phyloP scores from a whole-genome alignment of 2,797 vertebrate species.

The Danio jaintianensis region DNA sequence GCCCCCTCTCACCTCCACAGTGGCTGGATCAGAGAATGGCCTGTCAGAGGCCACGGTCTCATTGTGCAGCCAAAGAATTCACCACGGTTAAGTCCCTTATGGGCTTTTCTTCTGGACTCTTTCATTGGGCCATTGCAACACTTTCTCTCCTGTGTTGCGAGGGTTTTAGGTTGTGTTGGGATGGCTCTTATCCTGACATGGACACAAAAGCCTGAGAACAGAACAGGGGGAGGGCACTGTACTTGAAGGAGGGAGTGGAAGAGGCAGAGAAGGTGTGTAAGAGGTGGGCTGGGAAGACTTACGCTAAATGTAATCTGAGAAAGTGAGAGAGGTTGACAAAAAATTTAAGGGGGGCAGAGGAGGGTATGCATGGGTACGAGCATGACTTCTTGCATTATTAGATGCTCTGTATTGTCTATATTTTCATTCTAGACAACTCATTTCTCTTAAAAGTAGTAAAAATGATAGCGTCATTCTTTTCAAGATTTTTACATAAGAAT shows the following conservation, averaged over 20 bases:
- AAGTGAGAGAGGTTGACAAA: constrained; percentile 23
- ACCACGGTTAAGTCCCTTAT: constrained; percentile 60
- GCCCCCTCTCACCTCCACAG: constrained; percentile 56
- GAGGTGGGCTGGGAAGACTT: background rate
- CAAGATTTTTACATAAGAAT: background rate
- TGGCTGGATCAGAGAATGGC: constrained; percentile 62
- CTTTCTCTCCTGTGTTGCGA: constrained; percentile 55
- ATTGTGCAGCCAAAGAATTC: constrained; percentile 67
- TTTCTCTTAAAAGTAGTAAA: background rate
- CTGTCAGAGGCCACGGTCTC: constrained; percentile 66
- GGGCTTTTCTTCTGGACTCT: constrained; percentile 57
- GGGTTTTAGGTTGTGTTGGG: constrained; percentile 62
- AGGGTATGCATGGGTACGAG: constrained; percentile 2
- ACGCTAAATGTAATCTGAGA: constrained; percentile 48
- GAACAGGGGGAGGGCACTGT: constrained; percentile 37
- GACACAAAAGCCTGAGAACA: constrained; percentile 59
- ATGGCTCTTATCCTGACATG: constrained; percentile 63
- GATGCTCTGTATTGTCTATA: constrained; percentile 10
- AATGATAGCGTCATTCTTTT: background rate
- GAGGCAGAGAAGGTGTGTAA: constrained; percentile 28
- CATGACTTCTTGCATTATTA: background rate
- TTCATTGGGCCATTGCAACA: constrained; percentile 46
- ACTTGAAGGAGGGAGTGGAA: constrained; percentile 31
- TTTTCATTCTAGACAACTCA: background rate
- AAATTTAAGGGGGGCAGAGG: background rate